Conservation (phyloP, 2,888 invertebrate species). For the Megalurothrips usitatus region DNA sequence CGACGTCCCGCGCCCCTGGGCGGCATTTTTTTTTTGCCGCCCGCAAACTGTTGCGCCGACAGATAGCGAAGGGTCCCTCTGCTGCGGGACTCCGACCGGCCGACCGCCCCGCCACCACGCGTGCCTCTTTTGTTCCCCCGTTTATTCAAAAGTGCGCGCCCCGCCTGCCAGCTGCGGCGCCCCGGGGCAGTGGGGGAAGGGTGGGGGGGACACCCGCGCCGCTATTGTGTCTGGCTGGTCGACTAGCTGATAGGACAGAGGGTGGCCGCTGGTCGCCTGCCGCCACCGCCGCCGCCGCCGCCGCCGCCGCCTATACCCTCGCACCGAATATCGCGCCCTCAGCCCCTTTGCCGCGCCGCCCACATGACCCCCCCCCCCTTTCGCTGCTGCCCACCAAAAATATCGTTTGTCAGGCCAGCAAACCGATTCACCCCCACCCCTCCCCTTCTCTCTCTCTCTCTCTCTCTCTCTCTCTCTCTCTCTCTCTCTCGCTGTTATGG, state of each 20-base stretch:
- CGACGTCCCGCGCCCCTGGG: neutral
- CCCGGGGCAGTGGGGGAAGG: neutral
- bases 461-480: no score
- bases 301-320: neutral
- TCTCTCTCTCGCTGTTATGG: no score
- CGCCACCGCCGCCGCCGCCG: neutral
- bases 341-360: neutral
- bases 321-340: conserved; percentile 16
- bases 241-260: neutral
- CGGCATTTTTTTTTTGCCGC: neutral
- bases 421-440: no score
- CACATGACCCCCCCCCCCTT: no score
- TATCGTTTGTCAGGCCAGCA: neutral
- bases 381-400: neutral
- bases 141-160: no score
- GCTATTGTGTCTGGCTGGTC: neutral
- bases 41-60: no score
- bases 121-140: neutral
- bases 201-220: no score
- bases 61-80: neutral
- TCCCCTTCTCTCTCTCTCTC: no score
- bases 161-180: neutral
- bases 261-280: neutral
- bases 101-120: neutral
- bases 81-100: neutral